phyloP scores from a whole-genome alignment of 37 sponge, comb jelly and placozoan genomes.

The Beroe forskalii region DNA sequence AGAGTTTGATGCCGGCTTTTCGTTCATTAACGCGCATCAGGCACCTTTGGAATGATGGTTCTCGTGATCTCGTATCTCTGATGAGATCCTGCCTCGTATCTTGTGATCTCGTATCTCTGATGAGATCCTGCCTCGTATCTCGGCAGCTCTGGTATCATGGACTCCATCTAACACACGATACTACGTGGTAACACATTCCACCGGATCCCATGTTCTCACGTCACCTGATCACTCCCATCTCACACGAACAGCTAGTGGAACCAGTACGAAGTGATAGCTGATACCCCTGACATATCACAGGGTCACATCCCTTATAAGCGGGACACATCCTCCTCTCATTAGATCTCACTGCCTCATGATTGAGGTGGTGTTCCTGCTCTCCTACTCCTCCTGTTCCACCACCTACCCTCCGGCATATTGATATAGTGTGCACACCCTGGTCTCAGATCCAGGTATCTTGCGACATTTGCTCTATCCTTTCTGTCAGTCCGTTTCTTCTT shows the following conservation, averaged over 20 bases:
- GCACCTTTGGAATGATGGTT: not conserved
- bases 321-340: not conserved
- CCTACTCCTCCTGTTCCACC: no score
- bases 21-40: no score
- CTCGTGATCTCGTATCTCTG: not conserved
- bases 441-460: not conserved
- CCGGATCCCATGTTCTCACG: no score
- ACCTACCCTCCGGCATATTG: no score
- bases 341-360: not conserved
- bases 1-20: no score
- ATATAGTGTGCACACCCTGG: no score
- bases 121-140: not conserved
- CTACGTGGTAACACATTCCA: not conserved
- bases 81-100: not conserved
- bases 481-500: no score
- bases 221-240: not conserved
- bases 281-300: not conserved
- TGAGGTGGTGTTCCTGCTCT: not conserved
- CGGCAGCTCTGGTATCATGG: not conserved
- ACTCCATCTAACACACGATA: not conserved
- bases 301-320: no score
- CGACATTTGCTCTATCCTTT: no score
- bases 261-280: not conserved
- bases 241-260: not conserved
- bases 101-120: not conserved